Evolutionary conservation across 2,113 vertebrate species (phyloP).

Genomic region (Scomber japonicus): DNA sequence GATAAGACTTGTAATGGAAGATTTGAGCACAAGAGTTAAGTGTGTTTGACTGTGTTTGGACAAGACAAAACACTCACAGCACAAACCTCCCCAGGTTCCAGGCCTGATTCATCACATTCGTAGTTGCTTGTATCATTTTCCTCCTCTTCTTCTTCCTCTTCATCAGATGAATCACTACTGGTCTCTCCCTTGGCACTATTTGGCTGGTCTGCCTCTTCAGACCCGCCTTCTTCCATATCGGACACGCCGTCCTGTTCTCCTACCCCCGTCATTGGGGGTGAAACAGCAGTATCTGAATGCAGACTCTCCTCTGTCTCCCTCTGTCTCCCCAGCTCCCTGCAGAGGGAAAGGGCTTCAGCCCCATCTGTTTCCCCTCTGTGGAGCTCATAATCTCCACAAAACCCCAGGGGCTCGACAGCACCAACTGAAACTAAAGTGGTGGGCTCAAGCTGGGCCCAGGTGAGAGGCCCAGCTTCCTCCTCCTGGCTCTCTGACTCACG

Average conservation of each 20-base stretch:
- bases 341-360: slow-evolving; percentile 51
- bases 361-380: slow-evolving; percentile 61
- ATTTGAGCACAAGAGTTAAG: slow-evolving; percentile 6
- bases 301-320: slow-evolving; percentile 50
- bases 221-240: slow-evolving; percentile 70
- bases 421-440: slow-evolving; percentile 66
- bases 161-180: slow-evolving; percentile 76
- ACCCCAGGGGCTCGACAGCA: slow-evolving; percentile 59
- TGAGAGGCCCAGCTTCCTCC: slow-evolving; percentile 69
- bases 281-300: slow-evolving; percentile 22
- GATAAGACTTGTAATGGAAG: not conserved
- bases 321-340: slow-evolving; percentile 61
- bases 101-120: slow-evolving; percentile 78
- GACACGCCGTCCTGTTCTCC: slow-evolving; percentile 53
- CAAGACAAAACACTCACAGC: slow-evolving; percentile 67
- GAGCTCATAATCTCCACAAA: slow-evolving; percentile 66
- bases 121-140: slow-evolving; percentile 77
- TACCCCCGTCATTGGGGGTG: slow-evolving; percentile 30
- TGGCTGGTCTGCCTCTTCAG: slow-evolving; percentile 63
- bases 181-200: slow-evolving; percentile 64
- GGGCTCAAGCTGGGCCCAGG: slow-evolving; percentile 84
- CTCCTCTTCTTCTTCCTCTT: slow-evolving; percentile 77
- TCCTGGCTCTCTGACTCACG: slow-evolving; percentile 65
- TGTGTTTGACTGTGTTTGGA: not conserved
- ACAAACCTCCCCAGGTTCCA: slow-evolving; percentile 87